These are phyloP conservation scores for Daboia siamensis DNA, from an alignment of 2,113 vertebrate species.

Conservation along the genomic window DNA sequence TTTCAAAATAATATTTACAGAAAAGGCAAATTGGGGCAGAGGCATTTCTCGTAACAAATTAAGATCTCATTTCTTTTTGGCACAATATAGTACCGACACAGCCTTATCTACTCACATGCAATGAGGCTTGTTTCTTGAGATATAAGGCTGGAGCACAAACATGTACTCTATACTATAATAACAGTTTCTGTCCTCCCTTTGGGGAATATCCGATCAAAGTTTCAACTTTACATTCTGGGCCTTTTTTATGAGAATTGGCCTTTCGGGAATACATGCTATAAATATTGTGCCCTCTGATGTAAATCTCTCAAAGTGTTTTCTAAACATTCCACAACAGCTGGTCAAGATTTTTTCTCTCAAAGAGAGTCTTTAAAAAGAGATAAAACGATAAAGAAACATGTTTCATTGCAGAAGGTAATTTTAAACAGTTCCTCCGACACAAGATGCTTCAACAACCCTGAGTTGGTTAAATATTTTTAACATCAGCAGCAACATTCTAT, in stretches of 20 bases:
- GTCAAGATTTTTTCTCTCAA: neutral
- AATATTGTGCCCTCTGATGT: neutral
- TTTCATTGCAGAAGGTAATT: neutral
- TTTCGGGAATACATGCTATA: neutral
- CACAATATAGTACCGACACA: neutral
- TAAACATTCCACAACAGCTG: neutral
- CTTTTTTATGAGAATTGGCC: neutral
- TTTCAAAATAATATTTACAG: neutral
- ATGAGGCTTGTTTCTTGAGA: neutral
- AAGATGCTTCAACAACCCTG: neutral
- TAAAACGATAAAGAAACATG: too few species aligned
- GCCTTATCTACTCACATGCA: neutral
- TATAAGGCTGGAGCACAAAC: neutral
- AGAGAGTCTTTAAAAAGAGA: neutral
- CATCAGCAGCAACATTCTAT: neutral
- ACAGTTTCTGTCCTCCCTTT: neutral
- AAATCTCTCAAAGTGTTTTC: neutral
- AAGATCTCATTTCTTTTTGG: neutral
- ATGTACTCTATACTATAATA: neutral
- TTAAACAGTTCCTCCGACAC: neutral
- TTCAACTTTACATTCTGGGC: neutral
- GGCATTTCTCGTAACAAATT: neutral
- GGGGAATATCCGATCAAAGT: neutral
- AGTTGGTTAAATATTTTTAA: neutral
- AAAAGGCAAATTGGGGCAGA: neutral